Base-by-base conservation (phyloP, 2,113 vertebrate genomes). In the Ascaphus truei region DNA sequence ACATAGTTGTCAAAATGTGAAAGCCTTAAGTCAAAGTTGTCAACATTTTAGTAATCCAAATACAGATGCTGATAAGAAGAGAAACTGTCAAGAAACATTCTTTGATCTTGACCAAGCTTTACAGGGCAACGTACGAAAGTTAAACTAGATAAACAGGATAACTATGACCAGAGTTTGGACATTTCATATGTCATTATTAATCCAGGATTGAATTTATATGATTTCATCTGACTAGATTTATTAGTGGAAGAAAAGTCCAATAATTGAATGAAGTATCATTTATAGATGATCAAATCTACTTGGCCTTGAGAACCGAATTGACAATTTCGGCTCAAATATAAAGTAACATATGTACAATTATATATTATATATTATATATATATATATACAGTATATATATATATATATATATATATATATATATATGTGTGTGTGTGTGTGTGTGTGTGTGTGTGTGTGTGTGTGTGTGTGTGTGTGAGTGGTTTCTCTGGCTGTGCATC, bases 41-140 rank as follows among this genome's bases (percentile, higher is more conserved):
- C 27, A 34, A 6, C 39, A 29, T 59, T 51, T 47, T 77, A 15
- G 76, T 69, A 29, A 56, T 1, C 27, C 72, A 50, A 33, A 0
- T 37, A 29, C 10, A 39, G 30, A 50, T 25, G 56, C 74, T 76
- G 75, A 75, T 77, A 77, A 74, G 71, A 76, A 68, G 75, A 55
- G 77, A 77, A 69, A 55, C 7, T 61, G 72, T 48, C 67, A 10
- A 52, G 12, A 57, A 25, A 23, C 30, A 33, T 48, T 68, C 79
- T 84, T 84, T 84, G 82, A 84, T 82, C 79, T 82, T 72, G 79
- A 78, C 67, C 72, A 68, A 83, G 74, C 77, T 68, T 72, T 79
- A 80, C 75, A 75, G 76, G 76, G 77, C 78, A 77, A 75, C 73
- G 77, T 45, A 74, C 73, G 74, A 71, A 71, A 77, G 76, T 76